These are phyloP conservation scores for Climacteris rufus DNA, from an alignment of 2,113 vertebrate genomes.

Conservation along the genomic window DNA sequence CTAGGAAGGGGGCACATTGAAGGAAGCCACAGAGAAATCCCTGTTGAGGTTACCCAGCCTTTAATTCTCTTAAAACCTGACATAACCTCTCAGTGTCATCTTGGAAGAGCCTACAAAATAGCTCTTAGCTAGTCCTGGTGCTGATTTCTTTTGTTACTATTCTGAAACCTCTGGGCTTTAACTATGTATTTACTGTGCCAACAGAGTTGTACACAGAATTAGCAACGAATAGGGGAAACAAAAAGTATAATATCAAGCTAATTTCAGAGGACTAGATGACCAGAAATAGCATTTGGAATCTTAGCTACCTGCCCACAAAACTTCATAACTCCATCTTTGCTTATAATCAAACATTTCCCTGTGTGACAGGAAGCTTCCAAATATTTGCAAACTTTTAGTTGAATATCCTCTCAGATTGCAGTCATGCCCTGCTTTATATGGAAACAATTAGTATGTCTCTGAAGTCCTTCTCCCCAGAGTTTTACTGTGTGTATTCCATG, in stretches of 20 bases:
- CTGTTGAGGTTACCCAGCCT: not conserved
- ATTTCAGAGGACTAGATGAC: not conserved
- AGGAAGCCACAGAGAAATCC: not conserved
- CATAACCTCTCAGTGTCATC: not conserved
- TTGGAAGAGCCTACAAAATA: not conserved
- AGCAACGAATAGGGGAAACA: not conserved
- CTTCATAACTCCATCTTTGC: not conserved
- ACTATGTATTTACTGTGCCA: not conserved
- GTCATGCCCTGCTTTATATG: constrained; percentile 11
- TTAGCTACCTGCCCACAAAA: not conserved
- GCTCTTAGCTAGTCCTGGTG: not conserved
- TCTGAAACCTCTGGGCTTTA: not conserved
- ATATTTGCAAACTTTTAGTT: not conserved
- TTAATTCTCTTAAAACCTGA: not conserved
- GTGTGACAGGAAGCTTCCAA: constrained; percentile 24
- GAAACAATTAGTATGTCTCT: constrained; percentile 27
- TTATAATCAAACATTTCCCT: constrained; percentile 8
- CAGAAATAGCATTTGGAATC: not conserved
- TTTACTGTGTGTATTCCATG: not conserved
- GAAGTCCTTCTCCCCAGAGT: not conserved
- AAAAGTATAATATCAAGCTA: not conserved
- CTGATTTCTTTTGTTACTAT: not conserved
- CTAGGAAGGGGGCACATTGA: not conserved
- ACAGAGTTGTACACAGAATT: not conserved
- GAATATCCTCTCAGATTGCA: not conserved